Evolutionary conservation across 1,140 invertebrate species (phyloP).

Genomic region (Heliconius eleuchia): DNA sequence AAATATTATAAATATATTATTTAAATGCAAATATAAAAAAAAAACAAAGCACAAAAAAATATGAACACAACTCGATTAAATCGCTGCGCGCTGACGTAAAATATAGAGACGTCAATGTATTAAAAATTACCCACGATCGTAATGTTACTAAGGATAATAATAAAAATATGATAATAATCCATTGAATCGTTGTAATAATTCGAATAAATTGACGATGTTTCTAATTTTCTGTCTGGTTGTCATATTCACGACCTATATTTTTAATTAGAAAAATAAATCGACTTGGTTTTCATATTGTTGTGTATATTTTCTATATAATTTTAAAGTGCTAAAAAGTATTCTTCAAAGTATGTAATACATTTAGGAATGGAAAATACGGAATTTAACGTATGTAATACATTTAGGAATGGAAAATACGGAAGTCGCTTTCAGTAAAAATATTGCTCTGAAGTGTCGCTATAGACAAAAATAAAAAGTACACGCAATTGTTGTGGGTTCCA

Average conservation of each 20-base stretch:
- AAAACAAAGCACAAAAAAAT: background rate
- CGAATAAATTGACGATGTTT: background rate
- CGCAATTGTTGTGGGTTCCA: too few species aligned
- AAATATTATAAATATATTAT: background rate
- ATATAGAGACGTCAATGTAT: background rate
- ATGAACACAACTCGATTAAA: background rate
- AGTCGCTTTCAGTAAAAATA: too few species aligned
- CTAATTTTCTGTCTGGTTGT: background rate
- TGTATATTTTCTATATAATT: too few species aligned
- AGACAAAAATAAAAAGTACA: too few species aligned
- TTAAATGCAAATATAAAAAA: background rate
- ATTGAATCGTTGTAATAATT: background rate
- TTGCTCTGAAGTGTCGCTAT: too few species aligned
- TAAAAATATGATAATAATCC: background rate
- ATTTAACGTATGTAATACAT: too few species aligned
- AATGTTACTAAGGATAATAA: background rate
- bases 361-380: too few species aligned
- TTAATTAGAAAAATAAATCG: too few species aligned
- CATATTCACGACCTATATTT: background rate
- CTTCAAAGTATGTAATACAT: too few species aligned
- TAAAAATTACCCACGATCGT: constrained; percentile 1
- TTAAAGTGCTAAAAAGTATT: too few species aligned
- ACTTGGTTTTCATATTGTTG: too few species aligned
- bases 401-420: too few species aligned
- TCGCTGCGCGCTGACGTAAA: background rate